Evolutionary conservation across 2,797 vertebrate genomes (phyloP), one percentile per base, ranked within the genome.

Genomic region (Notamacropus eugenii): DNA sequence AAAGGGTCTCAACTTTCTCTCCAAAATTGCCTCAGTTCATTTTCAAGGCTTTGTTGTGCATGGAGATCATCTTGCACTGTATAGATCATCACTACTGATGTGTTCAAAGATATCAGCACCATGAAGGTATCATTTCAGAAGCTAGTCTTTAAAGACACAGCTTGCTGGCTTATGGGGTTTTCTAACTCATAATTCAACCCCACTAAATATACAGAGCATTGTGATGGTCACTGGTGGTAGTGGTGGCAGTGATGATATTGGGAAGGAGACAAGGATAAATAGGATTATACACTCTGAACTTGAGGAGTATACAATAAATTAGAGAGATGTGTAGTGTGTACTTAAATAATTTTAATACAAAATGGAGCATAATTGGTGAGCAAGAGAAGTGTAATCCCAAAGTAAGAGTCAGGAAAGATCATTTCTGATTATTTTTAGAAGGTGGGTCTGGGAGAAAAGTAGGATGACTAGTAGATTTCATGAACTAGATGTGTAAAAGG

Each of bases 161-260:
- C 34, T 40, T 6, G 16, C 12, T 54, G 92, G 34, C 46, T 92
- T 96, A 92, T 57, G 54, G 55, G 82, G 90, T 62, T 92, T 93
- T 92, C 40, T 28, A 87, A 87, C 24, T 87, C 10, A 27, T 50
- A 4, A 27, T 50, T 87, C 40, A 27, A 50, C 19, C 74, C 74
- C 27, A 87, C 8, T 27, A 46, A 87, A 3, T 11, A 46, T 82
- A 46, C 19, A 82, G 27, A 82, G 22, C n/a, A 27, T 87, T 28
- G 24, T 87, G 74, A 22, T 87, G 24, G 40, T 0, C 40, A 50
- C 9, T 50, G 40, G 24, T 87, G 40, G 24, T 87, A 16, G 24
- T 11, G 31, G 40, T 46, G 22, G 40, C 40, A 87, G 40, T 10
- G 27, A 82, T 46, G 74, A 12, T 3, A 46, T 3, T 87, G 74